Percentiles rank a stretch among this genome's conserved stretches.
These are phyloP conservation scores for Poecile montanus DNA, from an alignment of 2,797 vertebrate species.

Conservation along the genomic window DNA sequence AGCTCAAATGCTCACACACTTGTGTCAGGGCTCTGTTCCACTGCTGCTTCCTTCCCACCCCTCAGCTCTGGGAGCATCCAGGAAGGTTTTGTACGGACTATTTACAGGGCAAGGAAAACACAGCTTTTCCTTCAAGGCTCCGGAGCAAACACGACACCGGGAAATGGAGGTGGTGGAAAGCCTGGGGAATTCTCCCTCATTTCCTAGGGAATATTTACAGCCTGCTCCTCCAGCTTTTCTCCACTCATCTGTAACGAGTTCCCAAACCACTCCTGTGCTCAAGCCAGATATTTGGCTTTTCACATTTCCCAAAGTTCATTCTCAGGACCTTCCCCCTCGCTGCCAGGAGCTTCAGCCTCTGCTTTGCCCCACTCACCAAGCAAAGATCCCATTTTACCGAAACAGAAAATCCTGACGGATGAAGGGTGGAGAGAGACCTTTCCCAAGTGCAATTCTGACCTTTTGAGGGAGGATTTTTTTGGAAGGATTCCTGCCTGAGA, in stretches of 20 bases:
- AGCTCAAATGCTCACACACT: background rate
- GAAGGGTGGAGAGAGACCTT: background rate
- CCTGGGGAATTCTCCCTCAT: background rate
- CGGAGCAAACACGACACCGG: accelerated
- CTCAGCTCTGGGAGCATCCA: background rate
- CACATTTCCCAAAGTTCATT: background rate
- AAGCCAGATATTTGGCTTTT: background rate
- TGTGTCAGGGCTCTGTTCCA: background rate
- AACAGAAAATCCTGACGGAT: background rate
- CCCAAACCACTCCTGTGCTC: background rate
- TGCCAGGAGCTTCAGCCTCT: background rate
- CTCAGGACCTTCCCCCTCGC: background rate
- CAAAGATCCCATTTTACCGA: background rate
- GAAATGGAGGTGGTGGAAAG: background rate
- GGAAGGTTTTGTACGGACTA: background rate
- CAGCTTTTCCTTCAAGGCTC: background rate
- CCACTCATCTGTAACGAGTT: background rate
- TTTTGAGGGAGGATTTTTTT: background rate
- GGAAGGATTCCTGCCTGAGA: background rate
- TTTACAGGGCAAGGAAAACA: background rate
- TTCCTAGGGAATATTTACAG: background rate
- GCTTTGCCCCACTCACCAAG: background rate
- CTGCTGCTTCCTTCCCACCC: background rate
- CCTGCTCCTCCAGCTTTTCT: background rate
- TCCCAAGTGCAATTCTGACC: background rate